A percentile compares a stretch with the other conserved stretches of the same genome.
phyloP scores from a whole-genome alignment of 2,888 invertebrate genomes.

The Criorhina ranunculi region DNA sequence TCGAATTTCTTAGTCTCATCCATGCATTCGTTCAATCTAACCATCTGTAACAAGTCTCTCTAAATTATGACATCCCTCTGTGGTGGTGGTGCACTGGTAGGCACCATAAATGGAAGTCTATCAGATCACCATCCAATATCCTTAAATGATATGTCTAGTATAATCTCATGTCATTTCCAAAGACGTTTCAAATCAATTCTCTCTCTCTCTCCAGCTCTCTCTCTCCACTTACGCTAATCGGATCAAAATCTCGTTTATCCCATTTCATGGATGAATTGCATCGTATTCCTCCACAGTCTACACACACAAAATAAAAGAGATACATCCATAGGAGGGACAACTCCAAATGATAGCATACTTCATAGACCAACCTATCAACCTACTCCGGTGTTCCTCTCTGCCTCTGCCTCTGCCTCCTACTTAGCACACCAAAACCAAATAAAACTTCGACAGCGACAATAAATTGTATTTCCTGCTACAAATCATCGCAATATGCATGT shows the following conservation, averaged over 20 bases:
- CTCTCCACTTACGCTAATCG: conserved; percentile 56
- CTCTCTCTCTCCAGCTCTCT: background rate
- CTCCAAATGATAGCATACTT: conserved; percentile 33
- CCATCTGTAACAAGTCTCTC: background rate
- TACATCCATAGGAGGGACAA: conserved; percentile 1
- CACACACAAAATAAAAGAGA: conserved; percentile 27
- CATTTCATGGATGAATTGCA: conserved; percentile 72
- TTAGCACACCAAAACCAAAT: conserved; percentile 39
- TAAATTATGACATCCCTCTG: conserved; percentile 7
- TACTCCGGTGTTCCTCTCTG: conserved; percentile 30
- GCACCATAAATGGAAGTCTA: conserved; percentile 29
- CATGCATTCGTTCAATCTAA: no score
- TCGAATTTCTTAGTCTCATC: background rate
- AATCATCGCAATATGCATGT: conserved; percentile 69
- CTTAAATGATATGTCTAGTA: conserved; percentile 57
- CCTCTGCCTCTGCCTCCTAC: conserved; percentile 6
- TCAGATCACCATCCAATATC: conserved; percentile 35
- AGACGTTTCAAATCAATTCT: conserved; percentile 68
- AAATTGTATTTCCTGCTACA: conserved; percentile 73
- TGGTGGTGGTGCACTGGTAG: background rate
- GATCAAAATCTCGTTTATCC: conserved; percentile 69
- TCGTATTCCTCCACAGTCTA: conserved; percentile 29
- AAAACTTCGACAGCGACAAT: conserved; percentile 62
- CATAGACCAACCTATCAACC: conserved; percentile 63
- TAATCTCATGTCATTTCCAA: conserved; percentile 71